phyloP scores from a whole-genome alignment of 2,113 vertebrate species.

The human (Homo sapiens) region GRCh38 chr4:1945001-1945500 shows the following conservation, averaged over 20 bases:
- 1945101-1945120: neutral
- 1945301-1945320: neutral
- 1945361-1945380: neutral
- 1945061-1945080: no score
- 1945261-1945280: neutral
- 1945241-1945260: neutral
- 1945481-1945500: neutral
- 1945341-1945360: no score
- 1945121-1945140: neutral
- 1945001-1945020: neutral
- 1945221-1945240: neutral
- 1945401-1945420: neutral
- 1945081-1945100: neutral
- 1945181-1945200: neutral
- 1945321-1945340: neutral
- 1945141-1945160: neutral
- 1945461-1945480: neutral
- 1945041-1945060: neutral
- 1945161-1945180: neutral
- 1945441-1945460: neutral
- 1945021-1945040: rapidly evolving
- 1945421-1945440: neutral
- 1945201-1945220: no score
- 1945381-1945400: neutral
- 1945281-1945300: neutral